Evolutionary conservation across 2,888 invertebrate genomes (phyloP).

Genomic region (Leptura quadrifasciata): DNA sequence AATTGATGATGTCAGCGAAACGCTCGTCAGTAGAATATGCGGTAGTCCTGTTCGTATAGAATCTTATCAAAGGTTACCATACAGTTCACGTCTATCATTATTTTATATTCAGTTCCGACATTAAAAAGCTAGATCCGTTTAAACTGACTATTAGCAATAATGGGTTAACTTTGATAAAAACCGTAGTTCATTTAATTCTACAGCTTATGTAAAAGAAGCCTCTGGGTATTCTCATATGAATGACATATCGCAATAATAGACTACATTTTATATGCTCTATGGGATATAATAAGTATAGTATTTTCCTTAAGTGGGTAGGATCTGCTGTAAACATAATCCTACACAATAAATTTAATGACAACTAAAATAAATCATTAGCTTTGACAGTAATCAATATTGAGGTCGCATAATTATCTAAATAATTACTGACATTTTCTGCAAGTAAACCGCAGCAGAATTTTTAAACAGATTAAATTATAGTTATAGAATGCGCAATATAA

Average conservation of each 20-base stretch:
- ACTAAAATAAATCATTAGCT: slow-evolving; percentile 9
- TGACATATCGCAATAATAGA: not conserved
- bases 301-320: slow-evolving; percentile 11
- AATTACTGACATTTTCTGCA: not conserved
- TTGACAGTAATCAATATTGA: slow-evolving; percentile 7
- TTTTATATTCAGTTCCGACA: no score
- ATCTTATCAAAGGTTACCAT: no score
- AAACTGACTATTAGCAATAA: no score
- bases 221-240: not conserved
- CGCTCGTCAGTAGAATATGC: no score
- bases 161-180: no score
- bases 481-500: not conserved
- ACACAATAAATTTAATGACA: not conserved
- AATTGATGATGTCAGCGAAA: no score
- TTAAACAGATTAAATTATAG: not conserved
- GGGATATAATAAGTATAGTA: not conserved
- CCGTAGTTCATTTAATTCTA: not conserved
- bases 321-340: not conserved
- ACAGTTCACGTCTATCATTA: no score
- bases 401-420: not conserved
- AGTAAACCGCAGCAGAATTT: not conserved
- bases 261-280: slow-evolving; percentile 9
- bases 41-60: no score
- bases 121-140: no score
- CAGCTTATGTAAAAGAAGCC: not conserved